Conservation (phyloP, 2,888 invertebrate genomes). For the Metopia argyrocephala region DNA sequence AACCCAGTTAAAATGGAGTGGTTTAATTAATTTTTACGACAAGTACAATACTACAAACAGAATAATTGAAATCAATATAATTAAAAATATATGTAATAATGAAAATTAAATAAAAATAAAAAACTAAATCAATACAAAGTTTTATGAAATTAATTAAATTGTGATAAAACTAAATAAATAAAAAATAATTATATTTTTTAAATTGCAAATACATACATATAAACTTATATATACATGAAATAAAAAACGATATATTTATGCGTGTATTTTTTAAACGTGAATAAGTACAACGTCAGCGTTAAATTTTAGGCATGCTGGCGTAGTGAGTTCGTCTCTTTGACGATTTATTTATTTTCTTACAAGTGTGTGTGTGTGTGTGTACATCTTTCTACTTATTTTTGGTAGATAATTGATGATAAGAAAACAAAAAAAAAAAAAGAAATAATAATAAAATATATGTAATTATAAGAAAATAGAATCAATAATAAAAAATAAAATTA, state of each 20-base stretch:
- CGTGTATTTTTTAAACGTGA: constrained; percentile 14
- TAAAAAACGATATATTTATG: not conserved
- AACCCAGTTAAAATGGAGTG: not conserved
- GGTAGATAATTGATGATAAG: constrained; percentile 36
- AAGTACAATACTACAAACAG: not conserved
- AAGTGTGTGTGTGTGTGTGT: not conserved
- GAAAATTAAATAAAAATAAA: not conserved
- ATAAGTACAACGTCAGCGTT: constrained; percentile 20
- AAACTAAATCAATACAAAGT: not conserved
- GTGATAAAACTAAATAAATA: not conserved
- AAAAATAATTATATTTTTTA: not conserved
- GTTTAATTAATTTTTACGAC: not conserved
- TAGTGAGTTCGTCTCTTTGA: not conserved
- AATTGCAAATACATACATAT: constrained; percentile 1
- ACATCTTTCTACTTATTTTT: not conserved
- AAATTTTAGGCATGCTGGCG: constrained; percentile 8
- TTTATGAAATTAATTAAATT: not conserved
- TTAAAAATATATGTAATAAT: not conserved
- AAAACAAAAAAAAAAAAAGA: constrained; percentile 16
- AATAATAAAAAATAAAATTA: not conserved
- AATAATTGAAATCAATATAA: constrained; percentile 3
- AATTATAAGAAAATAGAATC: not conserved
- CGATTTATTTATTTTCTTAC: not conserved
- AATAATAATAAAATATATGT: not conserved
- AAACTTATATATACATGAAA: too few species aligned